A percentile compares a stretch with the other conserved stretches of the same genome.
Evolutionary conservation across 2,113 vertebrate genomes (phyloP).

Genomic region (Axis porcinus): DNA sequence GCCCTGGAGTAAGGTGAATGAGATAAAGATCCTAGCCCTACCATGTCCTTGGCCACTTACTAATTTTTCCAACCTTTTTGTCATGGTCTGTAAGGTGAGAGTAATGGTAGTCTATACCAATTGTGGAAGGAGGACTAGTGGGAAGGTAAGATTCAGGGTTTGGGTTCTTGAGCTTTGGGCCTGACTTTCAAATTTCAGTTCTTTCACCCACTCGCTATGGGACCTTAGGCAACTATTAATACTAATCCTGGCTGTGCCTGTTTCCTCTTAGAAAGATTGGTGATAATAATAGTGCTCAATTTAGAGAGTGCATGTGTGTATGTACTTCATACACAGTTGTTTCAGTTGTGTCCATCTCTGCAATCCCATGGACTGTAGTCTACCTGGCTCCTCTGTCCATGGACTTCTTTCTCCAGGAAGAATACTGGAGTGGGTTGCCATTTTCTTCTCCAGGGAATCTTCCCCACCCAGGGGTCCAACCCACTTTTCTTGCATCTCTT

Average conservation of each 20-base stretch:
- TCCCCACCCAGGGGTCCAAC: neutral
- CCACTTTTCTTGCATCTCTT: neutral
- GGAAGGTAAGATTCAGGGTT: neutral
- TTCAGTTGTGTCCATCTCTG: neutral
- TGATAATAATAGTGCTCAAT: neutral
- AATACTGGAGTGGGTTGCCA: neutral
- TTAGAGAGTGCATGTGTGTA: neutral
- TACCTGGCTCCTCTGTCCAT: neutral
- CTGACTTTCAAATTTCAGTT: constrained; percentile 13
- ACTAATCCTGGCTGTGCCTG: neutral
- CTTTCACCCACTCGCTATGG: neutral
- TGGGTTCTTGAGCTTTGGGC: neutral
- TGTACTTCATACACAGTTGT: neutral
- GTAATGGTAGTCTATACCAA: neutral
- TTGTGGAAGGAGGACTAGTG: neutral
- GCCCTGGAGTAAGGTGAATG: neutral
- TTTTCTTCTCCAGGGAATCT: neutral
- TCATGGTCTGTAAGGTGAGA: neutral
- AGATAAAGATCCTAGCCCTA: neutral
- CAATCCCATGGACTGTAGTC: neutral
- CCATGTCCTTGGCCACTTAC: neutral
- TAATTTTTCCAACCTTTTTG: neutral
- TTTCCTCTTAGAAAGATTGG: neutral
- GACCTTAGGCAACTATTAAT: neutral
- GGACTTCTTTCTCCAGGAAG: neutral